Base-by-base conservation (phyloP, 2,888 invertebrate genomes). In the Coleophora flavipennella region DNA sequence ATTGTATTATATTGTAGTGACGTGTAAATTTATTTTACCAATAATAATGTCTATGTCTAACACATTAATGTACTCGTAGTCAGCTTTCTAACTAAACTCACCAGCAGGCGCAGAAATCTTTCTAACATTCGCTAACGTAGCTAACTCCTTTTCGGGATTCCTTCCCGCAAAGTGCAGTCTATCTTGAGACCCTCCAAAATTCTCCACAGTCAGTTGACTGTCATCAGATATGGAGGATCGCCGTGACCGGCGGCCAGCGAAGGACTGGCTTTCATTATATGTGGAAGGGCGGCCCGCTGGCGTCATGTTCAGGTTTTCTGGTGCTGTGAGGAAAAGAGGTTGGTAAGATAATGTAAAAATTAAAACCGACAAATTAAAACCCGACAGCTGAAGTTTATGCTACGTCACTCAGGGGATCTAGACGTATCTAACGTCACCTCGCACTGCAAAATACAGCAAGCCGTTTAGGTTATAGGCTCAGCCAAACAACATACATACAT, bases 131-230 rank as follows among this genome's bases (percentile, higher is more conserved):
- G 70, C 63, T 48, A 88, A 44, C 0, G 83, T 85, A 1, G 85
- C 85, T 1, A 85, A 74, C 57, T 92, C 92, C 74, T 93, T 93
- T 72, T 95, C 95, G 0, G 92, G 92, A 76, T 93, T 92, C 43
- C 91, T 86, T 0, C 94, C 94, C 33, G 94, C 90, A 67, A 93
- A 92, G 79, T 94, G 93, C 53, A 95, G 73, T 55, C 95, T 91
- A 72, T 96, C 95, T 84, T 95, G 95, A 50, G 94, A 94, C 41
- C 96, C 96, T 35, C 96, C 95, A 72, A 96, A 95, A 81, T 96
- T 96, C 81, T 96, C 96, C 40, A 95, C 92, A 0, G 95, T 96
- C 52, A 96, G 85, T 71, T 95, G 94, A 27, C 94, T 94, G 67
- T 96, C 95, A 66, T 95, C 95, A 0, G 79, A 63, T 36, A 93